phyloP scores from a whole-genome alignment of 2,888 invertebrate genomes.

The Eupelmus urozonus region DNA sequence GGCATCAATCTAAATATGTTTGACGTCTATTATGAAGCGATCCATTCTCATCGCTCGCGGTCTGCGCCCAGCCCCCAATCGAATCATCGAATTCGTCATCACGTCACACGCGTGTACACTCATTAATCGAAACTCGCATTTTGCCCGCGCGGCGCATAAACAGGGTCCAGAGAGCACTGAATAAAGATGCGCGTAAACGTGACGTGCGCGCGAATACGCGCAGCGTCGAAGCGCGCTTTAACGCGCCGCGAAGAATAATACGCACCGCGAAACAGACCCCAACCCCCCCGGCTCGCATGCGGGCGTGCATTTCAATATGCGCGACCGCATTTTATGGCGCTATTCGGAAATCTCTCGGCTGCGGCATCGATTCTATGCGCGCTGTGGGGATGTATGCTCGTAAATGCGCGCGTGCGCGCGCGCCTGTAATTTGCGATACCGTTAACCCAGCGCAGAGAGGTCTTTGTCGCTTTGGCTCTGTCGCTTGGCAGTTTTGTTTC shows the following conservation, averaged over 20 bases:
- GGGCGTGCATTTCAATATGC: slow-evolving; percentile 31
- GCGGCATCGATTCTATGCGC: slow-evolving; percentile 3
- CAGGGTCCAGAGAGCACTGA: background rate
- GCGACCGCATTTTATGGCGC: slow-evolving; percentile 28
- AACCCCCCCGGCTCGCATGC: background rate
- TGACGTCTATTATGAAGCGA: slow-evolving; percentile 40
- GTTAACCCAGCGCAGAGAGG: too few relatives aligned
- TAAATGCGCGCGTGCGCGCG: slow-evolving; percentile 17
- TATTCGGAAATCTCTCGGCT: slow-evolving; percentile 10
- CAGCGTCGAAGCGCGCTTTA: background rate
- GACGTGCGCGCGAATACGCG: background rate
- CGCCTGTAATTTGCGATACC: slow-evolving; percentile 23
- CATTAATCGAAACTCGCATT: slow-evolving; percentile 16
- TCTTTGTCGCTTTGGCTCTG: background rate
- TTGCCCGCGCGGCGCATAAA: background rate
- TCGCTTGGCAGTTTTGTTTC: background rate
- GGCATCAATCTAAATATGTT: slow-evolving; percentile 41
- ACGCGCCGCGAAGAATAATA: background rate
- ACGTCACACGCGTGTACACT: slow-evolving; percentile 15
- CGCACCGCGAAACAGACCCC: background rate
- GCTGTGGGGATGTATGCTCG: slow-evolving; percentile 10
- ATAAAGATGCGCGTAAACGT: slow-evolving; percentile 14
- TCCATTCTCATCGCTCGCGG: background rate
- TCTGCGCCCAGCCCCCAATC: slow-evolving; percentile 21
- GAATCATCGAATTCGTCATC: slow-evolving; percentile 48